Percentiles rank a stretch among this genome's conserved stretches.
Evolutionary conservation across 2,888 invertebrate genomes (phyloP).

Genomic region (Amphipyra tragopoginis): DNA sequence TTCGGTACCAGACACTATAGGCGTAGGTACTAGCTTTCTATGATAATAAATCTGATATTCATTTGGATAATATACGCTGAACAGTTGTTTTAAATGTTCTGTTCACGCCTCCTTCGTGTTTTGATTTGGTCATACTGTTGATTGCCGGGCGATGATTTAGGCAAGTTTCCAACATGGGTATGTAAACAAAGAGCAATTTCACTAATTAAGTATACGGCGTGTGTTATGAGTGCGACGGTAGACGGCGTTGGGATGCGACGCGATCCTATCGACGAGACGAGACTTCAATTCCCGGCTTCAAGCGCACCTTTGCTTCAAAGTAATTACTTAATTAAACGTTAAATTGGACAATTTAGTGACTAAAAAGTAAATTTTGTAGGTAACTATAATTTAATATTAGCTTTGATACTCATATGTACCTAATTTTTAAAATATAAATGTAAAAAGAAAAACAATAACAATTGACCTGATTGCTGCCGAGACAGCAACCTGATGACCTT

Average conservation of each 20-base stretch:
- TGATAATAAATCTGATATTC: background rate
- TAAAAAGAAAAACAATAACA: constrained; percentile 20
- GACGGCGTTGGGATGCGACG: constrained; percentile 70
- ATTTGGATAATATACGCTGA: constrained; percentile 9
- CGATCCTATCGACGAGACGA: constrained; percentile 65
- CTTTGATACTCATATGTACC: too few relatives aligned
- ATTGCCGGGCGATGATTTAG: constrained; percentile 66
- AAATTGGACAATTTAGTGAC: constrained; percentile 5
- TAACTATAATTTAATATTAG: background rate
- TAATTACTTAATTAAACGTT: constrained; percentile 25
- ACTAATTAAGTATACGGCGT: constrained; percentile 82
- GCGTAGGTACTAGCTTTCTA: too few relatives aligned
- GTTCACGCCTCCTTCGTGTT: constrained; percentile 37
- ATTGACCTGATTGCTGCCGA: background rate
- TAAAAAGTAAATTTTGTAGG: background rate
- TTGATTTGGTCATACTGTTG: constrained; percentile 51
- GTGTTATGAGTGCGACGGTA: constrained; percentile 65
- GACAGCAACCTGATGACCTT: constrained; percentile 18
- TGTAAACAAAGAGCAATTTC: constrained; percentile 81
- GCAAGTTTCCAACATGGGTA: constrained; percentile 74
- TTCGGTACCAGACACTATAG: too few relatives aligned
- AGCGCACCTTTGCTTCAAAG: constrained; percentile 19
- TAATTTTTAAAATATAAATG: background rate
- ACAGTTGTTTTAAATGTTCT: constrained; percentile 22
- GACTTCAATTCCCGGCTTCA: constrained; percentile 61